Base-by-base conservation (phyloP, 2,113 vertebrate genomes). In the Rattus norvegicus region DNA sequence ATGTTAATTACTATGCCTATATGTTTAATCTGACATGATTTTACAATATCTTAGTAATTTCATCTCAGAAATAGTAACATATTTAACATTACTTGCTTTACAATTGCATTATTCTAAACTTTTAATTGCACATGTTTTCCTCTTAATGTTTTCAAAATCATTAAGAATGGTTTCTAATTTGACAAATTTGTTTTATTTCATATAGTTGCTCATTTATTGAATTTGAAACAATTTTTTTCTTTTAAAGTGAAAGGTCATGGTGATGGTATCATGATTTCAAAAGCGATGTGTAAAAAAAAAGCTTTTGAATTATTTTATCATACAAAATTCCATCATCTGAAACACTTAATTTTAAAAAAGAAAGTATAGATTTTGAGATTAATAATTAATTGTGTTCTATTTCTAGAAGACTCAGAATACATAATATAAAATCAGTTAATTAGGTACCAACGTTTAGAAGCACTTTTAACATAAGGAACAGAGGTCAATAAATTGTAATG, bases 311-410 rank as follows among this genome's bases (percentile, higher is more conserved):
- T 86, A 39, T 26, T 95, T 16, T 87, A 13, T 33, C 22, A 26
- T 70, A 4, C 36, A 65, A 63, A 90, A 67, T 63, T 86, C 92
- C 14, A 76, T 39, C 8, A 81, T 36, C 11, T 54, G 0, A 16
- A 61, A 13, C 39, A 73, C 0, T 43, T 56, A 63, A 49, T 70
- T 54, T 83, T 56, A n/a, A 92, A 90, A 80, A 86, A 22, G 14
- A 75, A 83, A 52, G 43, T 59, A 61, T 8, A 17, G n/a, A 33
- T 22, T 95, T 17, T 1, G 3, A 22, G 69, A 11, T 39, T 28
- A 96, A 83, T 90, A 87, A 93, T 67, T 30, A 88, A 86, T 67
- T 91, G 33, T 47, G 54, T 81, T 2, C 7, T 80, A n/a, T 96
- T 91, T 88, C 75, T 87, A 81, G 88, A 87, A 91, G 12, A n/a